Conservation (phyloP, 2,113 vertebrate genomes). For the Anhinga anhinga region DNA sequence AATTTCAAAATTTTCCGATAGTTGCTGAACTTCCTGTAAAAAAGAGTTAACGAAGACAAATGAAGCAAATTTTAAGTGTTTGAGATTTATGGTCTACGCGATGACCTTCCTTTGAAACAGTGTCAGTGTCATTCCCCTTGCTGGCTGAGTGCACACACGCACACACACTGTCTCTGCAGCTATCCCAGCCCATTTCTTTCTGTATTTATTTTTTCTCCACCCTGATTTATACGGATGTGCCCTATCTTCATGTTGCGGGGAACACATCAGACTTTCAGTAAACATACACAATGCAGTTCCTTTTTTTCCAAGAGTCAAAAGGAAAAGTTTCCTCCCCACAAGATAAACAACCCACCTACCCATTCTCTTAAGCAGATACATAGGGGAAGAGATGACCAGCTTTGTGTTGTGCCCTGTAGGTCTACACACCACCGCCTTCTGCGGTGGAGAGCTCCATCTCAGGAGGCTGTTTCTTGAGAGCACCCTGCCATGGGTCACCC, state of each 20-base stretch:
- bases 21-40: constrained; percentile 10
- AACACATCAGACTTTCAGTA: neutral
- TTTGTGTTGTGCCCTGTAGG: neutral
- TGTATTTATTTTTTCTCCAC: neutral
- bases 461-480: neutral
- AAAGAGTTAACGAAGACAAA: neutral
- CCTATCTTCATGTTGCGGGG: neutral
- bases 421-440: neutral
- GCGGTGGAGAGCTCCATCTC: neutral
- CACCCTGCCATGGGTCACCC: neutral
- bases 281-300: constrained; percentile 8
- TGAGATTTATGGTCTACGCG: constrained; percentile 23
- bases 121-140: constrained; percentile 35
- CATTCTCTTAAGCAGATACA: neutral
- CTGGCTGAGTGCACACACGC: neutral
- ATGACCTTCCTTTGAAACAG: constrained; percentile 59
- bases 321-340: constrained; percentile 24
- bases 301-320: constrained; percentile 8
- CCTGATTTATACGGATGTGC: constrained; percentile 16
- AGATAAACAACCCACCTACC: constrained; percentile 31
- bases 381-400: neutral
- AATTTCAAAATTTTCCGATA: neutral
- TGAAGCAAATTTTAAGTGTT: constrained; percentile 26
- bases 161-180: neutral
- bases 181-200: neutral